A percentile compares a stretch with the other conserved stretches of the same genome.
Conservation (phyloP, 1,140 invertebrate species). For the Drosophila sturtevanti region DNA sequence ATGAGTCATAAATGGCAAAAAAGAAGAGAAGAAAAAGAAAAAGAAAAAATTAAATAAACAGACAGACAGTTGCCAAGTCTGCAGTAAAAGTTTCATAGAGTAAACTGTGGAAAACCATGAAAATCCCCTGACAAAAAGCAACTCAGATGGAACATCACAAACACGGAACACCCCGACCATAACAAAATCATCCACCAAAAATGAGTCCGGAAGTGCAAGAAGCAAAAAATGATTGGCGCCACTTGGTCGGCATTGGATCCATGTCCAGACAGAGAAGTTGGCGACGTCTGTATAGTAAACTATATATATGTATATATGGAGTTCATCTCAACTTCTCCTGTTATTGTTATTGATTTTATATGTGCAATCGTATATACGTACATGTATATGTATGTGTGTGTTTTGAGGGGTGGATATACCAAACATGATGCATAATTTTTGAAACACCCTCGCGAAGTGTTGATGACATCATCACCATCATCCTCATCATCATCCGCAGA, state of each 20-base stretch:
- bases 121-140: conserved; percentile 8
- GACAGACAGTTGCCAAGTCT: conserved; percentile 20
- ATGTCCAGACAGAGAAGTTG: conserved; percentile 28
- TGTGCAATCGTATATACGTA: not conserved
- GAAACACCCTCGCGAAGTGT: conserved; percentile 24
- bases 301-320: too few relatives aligned
- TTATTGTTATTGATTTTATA: conserved; percentile 52
- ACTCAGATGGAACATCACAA: conserved; percentile 29
- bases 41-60: not conserved
- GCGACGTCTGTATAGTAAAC: conserved; percentile 24
- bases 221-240: conserved; percentile 43
- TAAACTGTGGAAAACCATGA: conserved; percentile 27
- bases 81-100: conserved; percentile 23
- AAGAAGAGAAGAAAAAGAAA: not conserved
- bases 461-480: conserved; percentile 45
- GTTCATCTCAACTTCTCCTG: conserved; percentile 26
- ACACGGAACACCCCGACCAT: not conserved
- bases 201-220: conserved; percentile 20
- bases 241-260: conserved; percentile 24
- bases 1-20: conserved; percentile 13
- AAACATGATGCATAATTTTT: conserved; percentile 47
- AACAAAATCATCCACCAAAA: conserved; percentile 22
- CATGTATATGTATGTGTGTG: not conserved
- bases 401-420: conserved; percentile 14
- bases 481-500: conserved; percentile 27